Evolutionary conservation across 2,113 vertebrate genomes (phyloP).

Genomic region (Otis tarda): DNA sequence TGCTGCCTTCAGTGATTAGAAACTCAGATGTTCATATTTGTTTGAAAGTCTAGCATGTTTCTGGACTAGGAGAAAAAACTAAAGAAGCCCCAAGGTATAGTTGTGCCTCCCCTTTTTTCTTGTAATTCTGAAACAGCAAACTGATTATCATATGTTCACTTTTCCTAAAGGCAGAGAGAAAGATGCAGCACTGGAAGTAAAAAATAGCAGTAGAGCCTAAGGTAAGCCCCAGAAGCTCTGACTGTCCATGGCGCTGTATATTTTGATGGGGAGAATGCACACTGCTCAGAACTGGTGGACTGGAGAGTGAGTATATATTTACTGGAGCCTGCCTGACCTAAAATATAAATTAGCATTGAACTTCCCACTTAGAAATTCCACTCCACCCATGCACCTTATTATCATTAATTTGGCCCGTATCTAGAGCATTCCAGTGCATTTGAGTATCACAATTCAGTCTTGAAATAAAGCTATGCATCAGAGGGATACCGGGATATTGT

Average conservation of each 20-base stretch:
- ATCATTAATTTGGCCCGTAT: neutral
- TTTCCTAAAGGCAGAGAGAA: neutral
- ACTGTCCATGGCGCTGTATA: neutral
- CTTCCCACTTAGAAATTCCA: neutral
- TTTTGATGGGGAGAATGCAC: neutral
- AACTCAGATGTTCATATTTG: neutral
- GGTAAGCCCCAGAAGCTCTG: slow-evolving; percentile 36
- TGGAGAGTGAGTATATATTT: neutral
- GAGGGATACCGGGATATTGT: neutral
- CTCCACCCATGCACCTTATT: neutral
- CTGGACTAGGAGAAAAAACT: neutral
- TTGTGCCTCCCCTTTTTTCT: neutral
- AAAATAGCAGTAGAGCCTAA: neutral
- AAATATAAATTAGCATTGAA: neutral
- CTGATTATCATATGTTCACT: neutral
- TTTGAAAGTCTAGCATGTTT: neutral
- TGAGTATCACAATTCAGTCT: neutral
- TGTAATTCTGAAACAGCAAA: neutral
- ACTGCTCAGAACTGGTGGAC: neutral
- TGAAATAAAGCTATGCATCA: neutral
- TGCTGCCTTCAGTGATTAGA: neutral
- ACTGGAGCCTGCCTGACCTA: neutral
- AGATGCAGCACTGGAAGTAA: neutral
- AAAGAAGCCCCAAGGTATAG: neutral
- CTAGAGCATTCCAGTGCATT: neutral